Base-by-base conservation (phyloP, 2,113 vertebrate species). In the Platichthys stellatus region DNA sequence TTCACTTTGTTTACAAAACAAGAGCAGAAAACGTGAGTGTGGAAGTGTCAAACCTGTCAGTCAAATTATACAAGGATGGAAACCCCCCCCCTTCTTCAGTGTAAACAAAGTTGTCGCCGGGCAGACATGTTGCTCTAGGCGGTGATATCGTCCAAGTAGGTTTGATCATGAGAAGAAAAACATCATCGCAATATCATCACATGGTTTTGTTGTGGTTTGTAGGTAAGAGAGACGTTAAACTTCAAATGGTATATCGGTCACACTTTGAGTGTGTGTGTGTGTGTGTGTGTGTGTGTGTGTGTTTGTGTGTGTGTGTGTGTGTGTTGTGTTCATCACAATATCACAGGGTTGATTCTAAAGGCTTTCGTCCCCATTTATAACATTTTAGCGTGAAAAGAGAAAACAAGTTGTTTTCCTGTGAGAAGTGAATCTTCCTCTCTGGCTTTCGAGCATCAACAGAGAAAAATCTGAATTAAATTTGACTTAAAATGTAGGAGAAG, bases 51-150 rank as follows among this genome's bases (percentile, higher is more conserved):
- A 23, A 61, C 20, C 11, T 43, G 76, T 66, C 67, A 82, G 62
- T 82, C 63, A 75, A 54, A 71, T 66, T 57, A 73, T 71, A 79
- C 35, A 49, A 60, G 68, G 56, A 28, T 82, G 73, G 80, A 80
- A 80, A 78, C 70, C 56, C 31, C 26, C 13, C 28, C 26, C 26
- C 26, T 71, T 18, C 47, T 58, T 60, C 21, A 47, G 38, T 83
- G 72, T 77, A 76, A 80, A 83, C 83, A 86, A 70, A 85, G 69
- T 66, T n/a, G 49, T 63, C 23, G 26, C 28, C 66, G 70, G 71
- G 45, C 69, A 77, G 23, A n/a, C 1, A 8, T 21, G 51, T 67
- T 76, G 62, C 58, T 18, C 47, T 43, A 49, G 71, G 20, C 20
- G 17, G 65, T 51, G 35, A 72, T 40, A 17, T 62, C 76, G 65